These are phyloP conservation scores for Manacus vitellinus DNA, from an alignment of 2,113 vertebrate genomes.

Conservation along the genomic window DNA sequence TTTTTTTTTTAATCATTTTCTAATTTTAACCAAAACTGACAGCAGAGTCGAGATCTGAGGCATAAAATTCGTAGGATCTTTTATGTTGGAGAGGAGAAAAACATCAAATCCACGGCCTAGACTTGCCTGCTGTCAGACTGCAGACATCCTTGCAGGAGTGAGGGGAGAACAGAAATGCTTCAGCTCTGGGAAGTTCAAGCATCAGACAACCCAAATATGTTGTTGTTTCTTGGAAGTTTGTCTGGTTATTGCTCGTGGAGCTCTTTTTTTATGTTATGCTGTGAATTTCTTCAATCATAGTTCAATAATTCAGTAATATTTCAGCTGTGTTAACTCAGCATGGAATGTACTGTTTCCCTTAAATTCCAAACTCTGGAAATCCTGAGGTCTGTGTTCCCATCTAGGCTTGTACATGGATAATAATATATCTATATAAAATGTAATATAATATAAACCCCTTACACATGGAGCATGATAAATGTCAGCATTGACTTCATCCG, in stretches of 20 bases:
- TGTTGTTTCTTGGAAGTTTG: not conserved
- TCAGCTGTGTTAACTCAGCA: rapidly evolving
- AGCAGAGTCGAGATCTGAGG: slow-evolving; percentile 31
- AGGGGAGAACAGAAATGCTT: not conserved
- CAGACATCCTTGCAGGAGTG: not conserved
- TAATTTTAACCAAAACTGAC: slow-evolving; percentile 38
- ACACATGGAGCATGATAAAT: not conserved
- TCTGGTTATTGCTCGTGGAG: not conserved
- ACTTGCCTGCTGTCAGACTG: not conserved
- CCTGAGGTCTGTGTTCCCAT: not conserved
- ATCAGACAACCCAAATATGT: not conserved
- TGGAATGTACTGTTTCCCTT: not conserved
- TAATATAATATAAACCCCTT: not conserved
- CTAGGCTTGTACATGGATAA: not conserved
- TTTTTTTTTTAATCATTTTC: not conserved
- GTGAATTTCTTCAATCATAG: not conserved
- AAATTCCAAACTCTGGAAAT: not conserved
- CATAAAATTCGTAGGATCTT: not conserved
- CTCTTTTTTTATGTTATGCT: not conserved
- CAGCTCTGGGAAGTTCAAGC: not conserved
- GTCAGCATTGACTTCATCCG: not conserved
- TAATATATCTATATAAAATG: too few species aligned
- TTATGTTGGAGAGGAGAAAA: not conserved
- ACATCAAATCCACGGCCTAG: not conserved
- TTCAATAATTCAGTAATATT: not conserved